Evolutionary conservation across 2,113 vertebrate species (phyloP), one percentile per base, ranked within the genome.

Genomic region (Oceanites oceanicus): DNA sequence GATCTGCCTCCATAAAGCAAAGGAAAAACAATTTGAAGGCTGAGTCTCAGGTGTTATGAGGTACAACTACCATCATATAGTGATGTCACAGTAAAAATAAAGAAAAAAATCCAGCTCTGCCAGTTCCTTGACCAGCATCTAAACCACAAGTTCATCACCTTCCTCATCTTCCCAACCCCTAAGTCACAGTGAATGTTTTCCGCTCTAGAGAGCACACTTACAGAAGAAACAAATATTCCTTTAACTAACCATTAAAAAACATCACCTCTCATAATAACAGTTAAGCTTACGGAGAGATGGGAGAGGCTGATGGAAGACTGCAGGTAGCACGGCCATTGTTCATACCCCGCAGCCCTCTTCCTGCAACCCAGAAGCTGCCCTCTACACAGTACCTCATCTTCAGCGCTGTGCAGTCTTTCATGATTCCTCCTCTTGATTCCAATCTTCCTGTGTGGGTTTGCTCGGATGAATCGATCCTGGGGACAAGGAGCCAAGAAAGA

Each of bases 91-190:
- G 42, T 13, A 53, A 96, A 68, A 68, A 59, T 32, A 34, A 83
- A 89, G 50, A 84, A 55, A 27, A 87, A 81, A 82, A 96, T 96
- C 93, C 77, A 91, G 93, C 87, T 95, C 80, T 95, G 74, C 93
- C 58, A 4, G 84, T 91, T 96, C 66, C 44, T 74, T 82, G 61
- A 9, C 49, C 32, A 40, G 58, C 58, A 68, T 96, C 65, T 34
- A 84, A 92, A 78, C 76, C 91, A 81, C 73, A 82, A 76, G 10
- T 76, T 81, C 44, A 81, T 93, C 50, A 82, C 25, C 79, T 50
- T 73, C 58, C n/a, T 73, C 68, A 72, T 49, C 73, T 92, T 91
- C 56, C 56, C 63, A 91, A 49, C 9, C 21, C 34, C 2, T 11
- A 85, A 88, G 44, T 53, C 87, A 78, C 5, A 56, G 15, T 5